phyloP scores from a whole-genome alignment of 2,888 invertebrate genomes.

The Antitype chi region DNA sequence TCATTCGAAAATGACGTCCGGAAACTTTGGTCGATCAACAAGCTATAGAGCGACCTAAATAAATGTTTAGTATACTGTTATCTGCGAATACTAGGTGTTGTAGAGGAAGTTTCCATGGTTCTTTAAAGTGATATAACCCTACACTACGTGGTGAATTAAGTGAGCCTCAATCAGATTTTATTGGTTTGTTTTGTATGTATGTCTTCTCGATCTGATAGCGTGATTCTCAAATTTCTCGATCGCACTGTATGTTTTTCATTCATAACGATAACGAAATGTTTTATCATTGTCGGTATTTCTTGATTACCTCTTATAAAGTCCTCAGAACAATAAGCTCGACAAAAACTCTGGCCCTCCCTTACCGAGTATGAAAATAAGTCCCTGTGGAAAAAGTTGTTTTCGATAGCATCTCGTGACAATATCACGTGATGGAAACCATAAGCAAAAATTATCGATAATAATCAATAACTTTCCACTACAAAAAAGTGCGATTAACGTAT shows the following conservation, averaged over 20 bases:
- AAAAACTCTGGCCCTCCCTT: conserved; percentile 14
- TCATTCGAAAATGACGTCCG: too few species aligned
- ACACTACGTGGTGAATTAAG: background rate
- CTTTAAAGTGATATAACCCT: background rate
- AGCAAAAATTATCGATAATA: conserved; percentile 59
- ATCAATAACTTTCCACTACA: conserved; percentile 61
- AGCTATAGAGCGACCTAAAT: background rate
- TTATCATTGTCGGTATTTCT: conserved; percentile 13
- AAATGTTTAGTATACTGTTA: background rate
- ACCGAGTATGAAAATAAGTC: conserved; percentile 6
- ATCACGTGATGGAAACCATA: conserved; percentile 53
- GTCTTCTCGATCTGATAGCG: background rate
- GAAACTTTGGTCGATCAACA: background rate
- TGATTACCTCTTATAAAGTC: conserved; percentile 10
- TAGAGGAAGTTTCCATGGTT: background rate
- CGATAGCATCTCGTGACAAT: conserved; percentile 23
- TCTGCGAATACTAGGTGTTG: background rate
- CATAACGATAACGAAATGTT: conserved; percentile 5
- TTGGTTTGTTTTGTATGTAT: background rate
- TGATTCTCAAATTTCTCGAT: background rate
- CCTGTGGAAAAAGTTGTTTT: conserved; percentile 25
- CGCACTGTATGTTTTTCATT: conserved; percentile 4
- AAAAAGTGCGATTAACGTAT: conserved; percentile 54
- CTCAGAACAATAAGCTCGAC: conserved; percentile 26
- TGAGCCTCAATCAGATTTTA: background rate